phyloP scores from a whole-genome alignment of 2,888 invertebrate genomes.

The Pseudeuparius sepicola region DNA sequence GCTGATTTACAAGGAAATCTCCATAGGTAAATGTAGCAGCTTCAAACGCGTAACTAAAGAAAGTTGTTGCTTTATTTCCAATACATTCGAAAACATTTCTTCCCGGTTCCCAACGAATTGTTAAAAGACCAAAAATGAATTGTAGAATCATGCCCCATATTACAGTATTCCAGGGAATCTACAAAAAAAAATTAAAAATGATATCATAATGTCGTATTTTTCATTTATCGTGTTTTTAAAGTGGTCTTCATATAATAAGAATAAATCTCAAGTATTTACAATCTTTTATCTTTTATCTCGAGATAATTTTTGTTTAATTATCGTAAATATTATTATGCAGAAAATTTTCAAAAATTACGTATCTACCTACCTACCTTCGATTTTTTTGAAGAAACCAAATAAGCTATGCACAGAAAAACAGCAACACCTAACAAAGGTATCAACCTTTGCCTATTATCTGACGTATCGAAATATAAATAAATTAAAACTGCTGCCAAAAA shows the following conservation, averaged over 20 bases:
- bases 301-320: neutral
- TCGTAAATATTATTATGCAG: slow-evolving; percentile 1
- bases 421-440: slow-evolving; percentile 58
- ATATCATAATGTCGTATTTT: slow-evolving; percentile 2
- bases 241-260: neutral
- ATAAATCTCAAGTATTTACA: too few species aligned
- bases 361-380: slow-evolving; percentile 38
- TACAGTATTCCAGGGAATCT: slow-evolving; percentile 73
- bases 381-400: slow-evolving; percentile 52
- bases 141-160: slow-evolving; percentile 72
- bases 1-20: slow-evolving; percentile 45
- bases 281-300: too few species aligned
- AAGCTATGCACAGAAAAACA: slow-evolving; percentile 53
- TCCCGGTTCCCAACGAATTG: slow-evolving; percentile 77
- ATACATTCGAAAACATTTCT: slow-evolving; percentile 56
- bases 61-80: slow-evolving; percentile 56
- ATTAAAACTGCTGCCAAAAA: slow-evolving; percentile 43
- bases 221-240: neutral
- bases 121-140: slow-evolving; percentile 72
- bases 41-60: slow-evolving; percentile 66
- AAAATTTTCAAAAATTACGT: neutral
- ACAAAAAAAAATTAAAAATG: slow-evolving; percentile 23
- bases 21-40: slow-evolving; percentile 85
- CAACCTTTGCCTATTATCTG: slow-evolving; percentile 47
- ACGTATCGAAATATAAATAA: slow-evolving; percentile 57